Percentiles rank a stretch among this genome's conserved stretches.
These are phyloP conservation scores for Leptinotarsa defecta DNA, from an alignment of 1,140 invertebrate genomes.

Conservation along the genomic window DNA sequence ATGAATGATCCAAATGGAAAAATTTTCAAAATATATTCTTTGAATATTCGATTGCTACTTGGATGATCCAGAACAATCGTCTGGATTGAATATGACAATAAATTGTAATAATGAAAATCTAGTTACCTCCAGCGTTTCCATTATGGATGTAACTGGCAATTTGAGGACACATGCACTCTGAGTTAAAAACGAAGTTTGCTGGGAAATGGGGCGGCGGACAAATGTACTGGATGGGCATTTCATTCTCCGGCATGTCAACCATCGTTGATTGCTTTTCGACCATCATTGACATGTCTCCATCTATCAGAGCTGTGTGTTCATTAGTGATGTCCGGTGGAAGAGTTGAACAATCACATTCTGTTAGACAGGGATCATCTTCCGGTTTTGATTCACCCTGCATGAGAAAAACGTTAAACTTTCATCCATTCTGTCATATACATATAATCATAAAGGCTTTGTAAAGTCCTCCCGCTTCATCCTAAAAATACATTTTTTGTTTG, in stretches of 20 bases:
- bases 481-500: no score
- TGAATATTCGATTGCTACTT: no score
- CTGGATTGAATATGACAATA: no score
- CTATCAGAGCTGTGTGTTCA: not conserved
- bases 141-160: conserved; percentile 32
- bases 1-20: no score
- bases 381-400: conserved; percentile 17
- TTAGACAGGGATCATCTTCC: not conserved
- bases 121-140: not conserved
- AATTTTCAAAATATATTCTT: no score
- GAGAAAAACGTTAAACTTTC: conserved; percentile 19
- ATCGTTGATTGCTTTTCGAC: not conserved
- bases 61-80: no score
- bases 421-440: not conserved
- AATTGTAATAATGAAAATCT: no score
- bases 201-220: conserved; percentile 34
- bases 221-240: conserved; percentile 13
- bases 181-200: conserved; percentile 33
- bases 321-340: conserved; percentile 2
- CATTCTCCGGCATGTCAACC: not conserved
- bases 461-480: no score
- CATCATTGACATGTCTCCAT: conserved; percentile 10
- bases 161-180: conserved; percentile 42
- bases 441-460: no score
- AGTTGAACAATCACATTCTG: conserved; percentile 17